Evolutionary conservation across 2,797 vertebrate species (phyloP), one percentile per base, ranked within the genome.

Genomic region (Tympanoctomys barrerae): DNA sequence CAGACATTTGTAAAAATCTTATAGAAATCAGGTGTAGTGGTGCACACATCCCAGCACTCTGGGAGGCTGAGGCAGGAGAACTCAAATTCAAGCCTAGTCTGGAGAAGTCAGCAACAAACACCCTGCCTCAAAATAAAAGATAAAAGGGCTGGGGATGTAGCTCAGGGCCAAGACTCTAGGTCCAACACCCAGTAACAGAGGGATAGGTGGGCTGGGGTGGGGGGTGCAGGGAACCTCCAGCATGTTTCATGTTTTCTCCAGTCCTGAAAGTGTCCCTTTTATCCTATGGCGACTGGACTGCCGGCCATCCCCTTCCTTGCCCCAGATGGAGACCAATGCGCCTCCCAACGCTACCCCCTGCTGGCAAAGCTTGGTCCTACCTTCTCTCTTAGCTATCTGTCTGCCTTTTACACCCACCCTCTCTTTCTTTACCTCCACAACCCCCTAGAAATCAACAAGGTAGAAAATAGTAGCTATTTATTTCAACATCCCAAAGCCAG

Each of bases 401-500:
- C 71, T n/a, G 14, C 36, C 46, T 64, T 46, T 36, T 39, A 22
- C 24, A 77, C 46, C 54, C 71, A 1, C 49, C 70, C 31, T 59
- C 62, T 75, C 68, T 78, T 39, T 93, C 70, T 71, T 78, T 2
- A 80, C 61, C 18, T 61, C 39, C n/a, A 61, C 16, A n/a, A 59
- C 46, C 70, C 80, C 62, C 61, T 39, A 19, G 61, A 93, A 89
- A 88, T 59, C 61, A 85, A n/a, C 46, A 82, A n/a, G 31, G 59
- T 77, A 82, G 79, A 59, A 19, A n/a, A 71, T 36, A 42, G 10
- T 26, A 88, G 31, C 4, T 4, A 21, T 24, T 66, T 4, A 21
- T 24, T 71, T 70, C 75, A 42, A 90, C 42, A 82, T 49, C 86
- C 49, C 61, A 62, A 75, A 87, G 61, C 31, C n/a, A 93, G 85